phyloP scores from a whole-genome alignment of 2,888 invertebrate species.

The Caenorhabditis sp. region DNA sequence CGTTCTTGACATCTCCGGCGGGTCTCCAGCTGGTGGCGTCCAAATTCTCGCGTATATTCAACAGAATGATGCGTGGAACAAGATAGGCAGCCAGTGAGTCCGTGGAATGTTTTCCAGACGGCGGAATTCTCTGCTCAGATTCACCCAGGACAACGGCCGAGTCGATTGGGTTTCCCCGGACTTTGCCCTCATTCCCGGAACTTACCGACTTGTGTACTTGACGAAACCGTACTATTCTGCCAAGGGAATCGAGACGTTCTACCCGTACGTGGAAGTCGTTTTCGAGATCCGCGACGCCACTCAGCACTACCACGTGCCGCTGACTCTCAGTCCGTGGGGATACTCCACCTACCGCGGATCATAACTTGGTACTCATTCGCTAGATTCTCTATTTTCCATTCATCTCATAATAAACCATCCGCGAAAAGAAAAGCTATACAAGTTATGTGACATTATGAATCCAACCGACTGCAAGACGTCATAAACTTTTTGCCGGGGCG shows the following conservation, averaged over 20 bases:
- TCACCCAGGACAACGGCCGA: constrained; percentile 68
- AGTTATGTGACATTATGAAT: constrained; percentile 43
- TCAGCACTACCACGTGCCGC: constrained; percentile 72
- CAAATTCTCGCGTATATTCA: constrained; percentile 63
- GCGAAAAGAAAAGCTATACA: constrained; percentile 23
- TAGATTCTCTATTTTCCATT: background rate
- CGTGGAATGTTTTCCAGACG: background rate
- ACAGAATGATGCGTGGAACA: constrained; percentile 56
- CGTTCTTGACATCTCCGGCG: constrained; percentile 71
- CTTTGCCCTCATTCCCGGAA: constrained; percentile 58
- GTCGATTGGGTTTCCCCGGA: constrained; percentile 69
- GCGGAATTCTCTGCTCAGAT: constrained; percentile 46
- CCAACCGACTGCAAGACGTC: constrained; percentile 30
- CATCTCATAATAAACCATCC: constrained; percentile 28
- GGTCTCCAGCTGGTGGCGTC: constrained; percentile 66
- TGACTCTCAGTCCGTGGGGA: constrained; percentile 73
- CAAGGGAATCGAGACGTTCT: constrained; percentile 64
- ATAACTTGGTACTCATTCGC: constrained; percentile 11
- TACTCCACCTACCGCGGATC: constrained; percentile 75
- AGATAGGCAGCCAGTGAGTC: constrained; percentile 52
- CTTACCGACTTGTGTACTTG: constrained; percentile 66
- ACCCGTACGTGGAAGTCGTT: constrained; percentile 70
- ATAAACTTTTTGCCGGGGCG: constrained; percentile 26
- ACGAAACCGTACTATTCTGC: constrained; percentile 63
- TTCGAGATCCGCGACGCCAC: constrained; percentile 67